phyloP scores from a whole-genome alignment of 2,888 invertebrate species.

The Pachymerium ferrugineum region DNA sequence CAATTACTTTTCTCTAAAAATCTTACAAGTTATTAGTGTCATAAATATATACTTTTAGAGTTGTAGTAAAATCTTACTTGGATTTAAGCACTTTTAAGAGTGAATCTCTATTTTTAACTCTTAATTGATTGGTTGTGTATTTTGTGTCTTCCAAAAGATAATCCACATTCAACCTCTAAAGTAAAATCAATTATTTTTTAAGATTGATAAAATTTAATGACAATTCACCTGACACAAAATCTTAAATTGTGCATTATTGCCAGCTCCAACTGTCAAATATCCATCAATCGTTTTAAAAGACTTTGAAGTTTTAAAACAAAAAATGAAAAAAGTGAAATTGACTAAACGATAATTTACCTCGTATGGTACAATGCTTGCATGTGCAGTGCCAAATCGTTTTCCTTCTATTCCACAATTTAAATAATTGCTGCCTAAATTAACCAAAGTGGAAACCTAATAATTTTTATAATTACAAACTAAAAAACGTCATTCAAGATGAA shows the following conservation, averaged over 20 bases:
- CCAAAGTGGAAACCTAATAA: slow-evolving; percentile 65
- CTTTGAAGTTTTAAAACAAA: slow-evolving; percentile 40
- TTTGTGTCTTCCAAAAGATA: slow-evolving; percentile 59
- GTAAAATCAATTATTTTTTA: not conserved
- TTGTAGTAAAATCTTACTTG: not conserved
- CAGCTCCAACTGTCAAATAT: slow-evolving; percentile 78
- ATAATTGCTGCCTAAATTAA: slow-evolving; percentile 84
- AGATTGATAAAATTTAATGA: not conserved
- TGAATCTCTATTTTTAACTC: slow-evolving; percentile 69
- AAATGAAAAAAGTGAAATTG: not conserved
- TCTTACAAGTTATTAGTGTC: not conserved
- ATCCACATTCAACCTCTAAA: slow-evolving; percentile 53
- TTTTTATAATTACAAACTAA: not conserved
- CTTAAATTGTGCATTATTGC: slow-evolving; percentile 73
- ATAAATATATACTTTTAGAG: not conserved
- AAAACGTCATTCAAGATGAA: not conserved
- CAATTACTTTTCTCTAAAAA: slow-evolving; percentile 3
- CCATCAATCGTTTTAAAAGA: slow-evolving; percentile 75
- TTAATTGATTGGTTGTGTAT: slow-evolving; percentile 64
- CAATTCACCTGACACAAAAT: slow-evolving; percentile 58
- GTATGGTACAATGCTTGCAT: slow-evolving; percentile 91
- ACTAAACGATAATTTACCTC: slow-evolving; percentile 52
- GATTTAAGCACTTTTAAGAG: slow-evolving; percentile 47
- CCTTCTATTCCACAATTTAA: slow-evolving; percentile 77
- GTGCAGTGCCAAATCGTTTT: slow-evolving; percentile 82